Evolutionary conservation across 2,888 invertebrate genomes (phyloP), one percentile per base, ranked within the genome.

Genomic region (Argyresthia goedartella): DNA sequence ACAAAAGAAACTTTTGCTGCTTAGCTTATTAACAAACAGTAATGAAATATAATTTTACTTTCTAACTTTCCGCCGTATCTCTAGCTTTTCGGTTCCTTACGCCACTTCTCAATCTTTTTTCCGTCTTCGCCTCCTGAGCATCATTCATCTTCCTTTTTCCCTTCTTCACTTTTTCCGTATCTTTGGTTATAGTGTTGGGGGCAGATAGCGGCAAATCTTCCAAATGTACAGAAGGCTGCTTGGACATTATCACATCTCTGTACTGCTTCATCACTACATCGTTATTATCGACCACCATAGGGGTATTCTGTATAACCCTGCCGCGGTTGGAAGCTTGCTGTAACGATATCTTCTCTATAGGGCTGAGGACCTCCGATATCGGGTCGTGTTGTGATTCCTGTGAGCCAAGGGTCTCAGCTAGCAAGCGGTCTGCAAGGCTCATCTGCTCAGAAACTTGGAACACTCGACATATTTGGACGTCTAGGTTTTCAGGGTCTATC

Each of bases 251-350:
- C 0, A 70, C 76, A 34, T 73, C 69, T 41, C 65, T 63, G 43
- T 81, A 80, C 54, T 77, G 64, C 44, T 69, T 63, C 34, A 80
- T 53, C 8, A 67, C 69, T 0, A 61, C 51, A 56, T 77, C 67
- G 53, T 67, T 4, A 0, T 34, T 10, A 8, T 34, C 66, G 1
- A 56, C 49, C 2, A 45, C 50, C 7, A 51, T 52, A 1, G 59
- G 34, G 4, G 51, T 13, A n/a, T 41, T 45, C 25, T 8, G 43
- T 33, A 3, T 47, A 57, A 74, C 59, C 41, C 61, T 61, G 3
- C 68, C 66, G 8, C 68, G 33, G 16, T 64, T 61, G 0, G 70
- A 63, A 1, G 66, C 66, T 48, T 70, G 67, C 36, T 69, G 67
- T 1, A 80, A 55, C 8, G 57, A 62, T 1, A 69, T 64, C 42